Percentiles rank a stretch among this genome's conserved stretches.
These are phyloP conservation scores for Himantopus leucocephalus DNA, from an alignment of 2,113 vertebrate species.

Conservation along the genomic window DNA sequence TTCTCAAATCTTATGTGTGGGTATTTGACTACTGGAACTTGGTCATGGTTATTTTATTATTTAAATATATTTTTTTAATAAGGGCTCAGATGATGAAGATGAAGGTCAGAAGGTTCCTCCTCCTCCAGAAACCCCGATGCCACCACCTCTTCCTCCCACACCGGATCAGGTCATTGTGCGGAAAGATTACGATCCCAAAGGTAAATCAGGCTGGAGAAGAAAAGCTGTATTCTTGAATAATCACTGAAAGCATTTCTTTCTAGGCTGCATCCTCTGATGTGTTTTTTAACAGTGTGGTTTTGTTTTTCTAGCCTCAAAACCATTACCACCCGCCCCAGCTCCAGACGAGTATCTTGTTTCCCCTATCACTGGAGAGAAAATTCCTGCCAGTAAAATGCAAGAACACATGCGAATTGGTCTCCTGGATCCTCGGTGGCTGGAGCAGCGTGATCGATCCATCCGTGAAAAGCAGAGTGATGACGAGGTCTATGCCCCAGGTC, in stretches of 20 bases:
- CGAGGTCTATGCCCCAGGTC: slow-evolving; percentile 93
- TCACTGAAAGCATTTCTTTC: not conserved
- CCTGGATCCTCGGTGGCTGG: slow-evolving; percentile 95
- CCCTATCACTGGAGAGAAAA: slow-evolving; percentile 97
- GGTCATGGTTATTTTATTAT: not conserved
- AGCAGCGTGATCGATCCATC: slow-evolving; percentile 94
- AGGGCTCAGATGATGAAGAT: slow-evolving; percentile 98
- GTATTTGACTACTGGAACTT: not conserved
- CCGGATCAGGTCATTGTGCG: slow-evolving; percentile 98
- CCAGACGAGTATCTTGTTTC: slow-evolving; percentile 96
- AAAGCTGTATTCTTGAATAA: not conserved
- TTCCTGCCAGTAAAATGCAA: slow-evolving; percentile 98
- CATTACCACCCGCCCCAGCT: slow-evolving; percentile 74
- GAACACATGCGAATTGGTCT: slow-evolving; percentile 98
- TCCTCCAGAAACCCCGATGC: slow-evolving; percentile 94
- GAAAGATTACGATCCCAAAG: slow-evolving; percentile 98
- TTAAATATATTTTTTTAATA: not conserved
- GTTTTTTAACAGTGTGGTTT: not conserved
- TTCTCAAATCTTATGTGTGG: not conserved
- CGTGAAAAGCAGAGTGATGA: slow-evolving; percentile 96
- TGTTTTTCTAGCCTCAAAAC: slow-evolving; percentile 84
- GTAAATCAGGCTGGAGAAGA: slow-evolving; percentile 56
- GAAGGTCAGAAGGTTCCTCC: slow-evolving; percentile 90
- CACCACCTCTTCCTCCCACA: slow-evolving; percentile 93
- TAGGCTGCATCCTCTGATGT: not conserved